Evolutionary conservation across 30 jellyfish, hydroid and myxozoan species (phyloP).

Genomic region (Pseudorhiza aurosa): DNA sequence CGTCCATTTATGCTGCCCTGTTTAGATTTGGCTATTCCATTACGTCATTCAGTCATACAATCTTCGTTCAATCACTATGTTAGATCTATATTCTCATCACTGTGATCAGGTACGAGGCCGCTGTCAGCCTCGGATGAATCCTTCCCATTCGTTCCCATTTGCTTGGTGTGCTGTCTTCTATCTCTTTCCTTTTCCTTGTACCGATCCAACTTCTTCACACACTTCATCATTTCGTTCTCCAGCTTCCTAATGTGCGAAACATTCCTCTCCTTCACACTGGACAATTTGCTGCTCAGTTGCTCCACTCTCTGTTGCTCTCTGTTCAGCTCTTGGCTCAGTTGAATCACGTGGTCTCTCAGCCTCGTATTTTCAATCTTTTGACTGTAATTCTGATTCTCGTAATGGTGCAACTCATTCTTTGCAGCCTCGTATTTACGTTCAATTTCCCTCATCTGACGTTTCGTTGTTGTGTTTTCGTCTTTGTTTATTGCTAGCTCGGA

Average conservation of each 20-base stretch:
- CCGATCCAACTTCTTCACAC: slow-evolving; percentile 61
- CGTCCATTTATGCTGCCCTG: too few species aligned
- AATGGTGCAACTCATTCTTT: slow-evolving; percentile 46
- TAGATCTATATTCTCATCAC: slow-evolving; percentile 52
- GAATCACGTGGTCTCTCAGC: slow-evolving; percentile 63
- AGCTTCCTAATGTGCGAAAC: slow-evolving; percentile 29
- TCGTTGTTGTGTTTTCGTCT: slow-evolving; percentile 8
- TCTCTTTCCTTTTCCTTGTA: slow-evolving; percentile 57
- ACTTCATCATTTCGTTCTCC: slow-evolving; percentile 63
- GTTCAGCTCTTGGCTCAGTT: slow-evolving; percentile 65
- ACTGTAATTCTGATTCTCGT: slow-evolving; percentile 37
- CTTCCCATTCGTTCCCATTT: slow-evolving; percentile 38
- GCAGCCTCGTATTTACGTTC: slow-evolving; percentile 41
- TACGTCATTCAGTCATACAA: too few species aligned
- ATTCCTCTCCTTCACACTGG: slow-evolving; percentile 47
- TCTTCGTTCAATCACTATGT: too few species aligned
- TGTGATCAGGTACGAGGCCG: slow-evolving; percentile 70
- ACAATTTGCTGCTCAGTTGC: slow-evolving; percentile 36
- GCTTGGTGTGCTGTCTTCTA: slow-evolving; percentile 33
- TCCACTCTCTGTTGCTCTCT: slow-evolving; percentile 61
- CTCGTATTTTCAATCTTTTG: slow-evolving; percentile 55
- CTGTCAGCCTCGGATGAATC: slow-evolving; percentile 75
- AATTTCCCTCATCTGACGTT: slow-evolving; percentile 32
- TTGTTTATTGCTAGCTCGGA: slow-evolving; percentile 22
- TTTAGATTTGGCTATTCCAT: too few species aligned